phyloP scores from a whole-genome alignment of 2,888 invertebrate species.

The Tenodera sinensis region DNA sequence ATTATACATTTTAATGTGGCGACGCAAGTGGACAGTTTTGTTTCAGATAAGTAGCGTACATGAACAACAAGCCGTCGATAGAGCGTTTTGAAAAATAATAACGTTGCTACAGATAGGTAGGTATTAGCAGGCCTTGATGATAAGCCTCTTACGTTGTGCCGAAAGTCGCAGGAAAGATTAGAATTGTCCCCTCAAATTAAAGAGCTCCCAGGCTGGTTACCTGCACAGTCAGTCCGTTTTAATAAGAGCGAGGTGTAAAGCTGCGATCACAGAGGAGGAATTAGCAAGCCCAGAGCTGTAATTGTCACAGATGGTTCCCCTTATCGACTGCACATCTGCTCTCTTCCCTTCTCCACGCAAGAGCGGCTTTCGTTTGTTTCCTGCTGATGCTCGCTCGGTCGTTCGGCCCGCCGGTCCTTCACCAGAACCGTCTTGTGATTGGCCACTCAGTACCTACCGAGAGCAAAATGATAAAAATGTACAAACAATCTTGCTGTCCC shows the following conservation, averaged over 20 bases:
- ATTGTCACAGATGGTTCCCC: slow-evolving; percentile 14
- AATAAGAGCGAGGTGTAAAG: neutral
- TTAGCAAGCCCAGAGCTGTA: neutral
- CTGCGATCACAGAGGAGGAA: neutral
- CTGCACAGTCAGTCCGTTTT: neutral
- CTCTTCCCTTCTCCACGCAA: neutral
- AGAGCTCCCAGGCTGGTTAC: neutral
- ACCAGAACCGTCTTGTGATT: neutral
- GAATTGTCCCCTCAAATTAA: neutral
- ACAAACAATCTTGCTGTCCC: no score
- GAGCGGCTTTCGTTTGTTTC: neutral
- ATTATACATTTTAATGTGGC: no score
- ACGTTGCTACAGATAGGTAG: no score
- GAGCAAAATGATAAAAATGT: no score
- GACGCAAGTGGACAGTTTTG: no score
- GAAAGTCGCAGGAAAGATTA: neutral
- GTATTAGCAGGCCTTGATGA: neutral
- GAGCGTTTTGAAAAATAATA: no score
- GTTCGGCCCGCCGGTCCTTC: no score
- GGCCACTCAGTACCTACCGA: no score
- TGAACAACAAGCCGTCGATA: no score
- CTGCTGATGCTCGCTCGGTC: no score
- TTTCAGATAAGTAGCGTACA: no score
- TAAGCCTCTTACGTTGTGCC: neutral
- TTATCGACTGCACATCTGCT: slow-evolving; percentile 12